Evolutionary conservation across 30 jellyfish, hydroid and myxozoan genomes (phyloP).

Genomic region (Hydractinia echinata): DNA sequence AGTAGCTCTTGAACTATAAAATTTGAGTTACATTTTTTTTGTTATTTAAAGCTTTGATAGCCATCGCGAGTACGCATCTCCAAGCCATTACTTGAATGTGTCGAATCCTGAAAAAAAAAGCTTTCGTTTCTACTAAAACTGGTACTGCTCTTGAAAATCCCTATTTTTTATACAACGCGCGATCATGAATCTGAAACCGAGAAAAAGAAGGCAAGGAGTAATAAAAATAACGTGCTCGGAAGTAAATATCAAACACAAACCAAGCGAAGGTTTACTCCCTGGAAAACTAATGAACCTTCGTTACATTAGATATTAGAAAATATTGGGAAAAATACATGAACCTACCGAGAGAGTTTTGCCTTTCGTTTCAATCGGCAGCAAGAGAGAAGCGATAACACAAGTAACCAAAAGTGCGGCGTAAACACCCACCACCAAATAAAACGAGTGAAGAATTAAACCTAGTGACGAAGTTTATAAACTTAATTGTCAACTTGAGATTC

Average conservation of each 20-base stretch:
- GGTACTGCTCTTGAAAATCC: background rate
- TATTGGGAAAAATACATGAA: background rate
- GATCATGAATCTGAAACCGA: background rate
- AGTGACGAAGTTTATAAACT: background rate
- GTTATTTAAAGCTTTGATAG: constrained; percentile 2
- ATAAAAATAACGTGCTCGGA: background rate
- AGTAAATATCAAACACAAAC: background rate
- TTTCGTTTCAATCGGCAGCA: constrained; percentile 79
- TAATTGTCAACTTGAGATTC: too few relatives aligned
- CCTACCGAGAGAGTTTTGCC: constrained; percentile 80
- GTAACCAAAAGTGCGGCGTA: constrained; percentile 37
- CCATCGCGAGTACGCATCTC: constrained; percentile 7
- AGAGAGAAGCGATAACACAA: constrained; percentile 38
- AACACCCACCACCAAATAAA: constrained; percentile 41
- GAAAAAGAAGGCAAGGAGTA: background rate
- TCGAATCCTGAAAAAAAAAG: constrained; percentile 17
- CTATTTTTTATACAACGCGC: background rate
- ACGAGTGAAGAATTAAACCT: constrained; percentile 74
- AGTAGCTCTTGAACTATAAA: too few relatives aligned
- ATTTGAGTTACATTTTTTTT: background rate
- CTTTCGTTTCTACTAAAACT: background rate
- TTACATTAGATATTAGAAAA: background rate
- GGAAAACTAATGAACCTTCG: background rate
- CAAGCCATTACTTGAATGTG: constrained; percentile 13
- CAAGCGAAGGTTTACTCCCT: background rate